Conservation (phyloP, 2,888 invertebrate genomes). For the Pimpla rufipes region DNA sequence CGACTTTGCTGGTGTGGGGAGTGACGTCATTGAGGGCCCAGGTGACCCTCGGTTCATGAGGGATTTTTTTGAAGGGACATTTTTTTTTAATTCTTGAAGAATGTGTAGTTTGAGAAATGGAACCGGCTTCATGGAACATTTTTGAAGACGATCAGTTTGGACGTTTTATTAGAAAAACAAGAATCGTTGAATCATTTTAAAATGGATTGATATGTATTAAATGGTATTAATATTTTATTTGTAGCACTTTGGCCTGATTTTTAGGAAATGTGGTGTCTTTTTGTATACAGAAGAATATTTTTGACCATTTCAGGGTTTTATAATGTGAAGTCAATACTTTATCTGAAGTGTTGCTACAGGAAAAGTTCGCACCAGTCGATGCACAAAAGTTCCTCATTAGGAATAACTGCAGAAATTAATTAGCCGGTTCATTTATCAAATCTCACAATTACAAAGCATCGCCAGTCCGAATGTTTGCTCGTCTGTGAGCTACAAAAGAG, state of each 20-base stretch:
- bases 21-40: conserved; percentile 6
- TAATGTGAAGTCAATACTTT: too few relatives aligned
- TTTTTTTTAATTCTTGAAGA: not conserved
- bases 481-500: conserved; percentile 31
- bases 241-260: too few relatives aligned
- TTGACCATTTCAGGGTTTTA: too few relatives aligned
- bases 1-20: not conserved
- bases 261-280: too few relatives aligned
- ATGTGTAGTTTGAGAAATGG: too few relatives aligned
- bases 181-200: too few relatives aligned
- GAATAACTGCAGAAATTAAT: conserved; percentile 85
- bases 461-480: conserved; percentile 5
- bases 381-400: conserved; percentile 80
- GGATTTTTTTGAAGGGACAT: not conserved
- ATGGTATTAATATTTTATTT: too few relatives aligned
- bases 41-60: not conserved
- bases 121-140: not conserved
- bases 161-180: too few relatives aligned
- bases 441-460: conserved; percentile 83
- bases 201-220: too few relatives aligned
- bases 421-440: conserved; percentile 85
- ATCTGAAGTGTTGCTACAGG: too few relatives aligned
- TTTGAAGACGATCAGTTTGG: too few relatives aligned
- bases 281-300: too few relatives aligned
- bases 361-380: not conserved